Evolutionary conservation across 2,888 invertebrate genomes (phyloP).

Genomic region (Tuta absoluta): DNA sequence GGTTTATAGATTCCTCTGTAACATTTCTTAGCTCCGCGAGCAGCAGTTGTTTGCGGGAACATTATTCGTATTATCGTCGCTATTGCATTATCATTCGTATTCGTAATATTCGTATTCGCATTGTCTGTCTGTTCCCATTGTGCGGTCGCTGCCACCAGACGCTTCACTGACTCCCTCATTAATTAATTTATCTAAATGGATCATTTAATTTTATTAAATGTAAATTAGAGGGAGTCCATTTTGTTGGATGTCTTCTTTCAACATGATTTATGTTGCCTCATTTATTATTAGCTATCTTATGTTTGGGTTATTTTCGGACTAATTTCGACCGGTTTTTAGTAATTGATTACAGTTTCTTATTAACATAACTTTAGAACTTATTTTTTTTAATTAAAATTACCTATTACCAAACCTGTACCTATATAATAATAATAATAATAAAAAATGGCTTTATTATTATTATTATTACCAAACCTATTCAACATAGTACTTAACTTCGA

Average conservation of each 20-base stretch:
- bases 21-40: constrained; percentile 37
- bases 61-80: constrained; percentile 43
- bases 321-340: background rate
- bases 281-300: constrained; percentile 29
- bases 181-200: constrained; percentile 80
- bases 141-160: constrained; percentile 61
- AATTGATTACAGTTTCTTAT: constrained; percentile 6
- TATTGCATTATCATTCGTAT: constrained; percentile 68
- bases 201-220: constrained; percentile 81
- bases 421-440: too few relatives aligned
- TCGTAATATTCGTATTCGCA: constrained; percentile 57
- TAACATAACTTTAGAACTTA: background rate
- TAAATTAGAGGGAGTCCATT: constrained; percentile 74
- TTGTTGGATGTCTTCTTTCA: constrained; percentile 48
- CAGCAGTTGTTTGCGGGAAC: constrained; percentile 49
- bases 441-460: background rate
- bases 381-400: too few relatives aligned
- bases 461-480: background rate
- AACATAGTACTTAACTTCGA: background rate
- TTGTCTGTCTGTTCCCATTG: constrained; percentile 52
- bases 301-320: background rate
- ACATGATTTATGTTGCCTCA: constrained; percentile 48
- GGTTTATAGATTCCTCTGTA: too few relatives aligned
- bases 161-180: constrained; percentile 76
- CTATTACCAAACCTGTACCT: too few relatives aligned